These are phyloP conservation scores for Podargus strigoides DNA, from an alignment of 2,797 vertebrate species.

Conservation along the genomic window DNA sequence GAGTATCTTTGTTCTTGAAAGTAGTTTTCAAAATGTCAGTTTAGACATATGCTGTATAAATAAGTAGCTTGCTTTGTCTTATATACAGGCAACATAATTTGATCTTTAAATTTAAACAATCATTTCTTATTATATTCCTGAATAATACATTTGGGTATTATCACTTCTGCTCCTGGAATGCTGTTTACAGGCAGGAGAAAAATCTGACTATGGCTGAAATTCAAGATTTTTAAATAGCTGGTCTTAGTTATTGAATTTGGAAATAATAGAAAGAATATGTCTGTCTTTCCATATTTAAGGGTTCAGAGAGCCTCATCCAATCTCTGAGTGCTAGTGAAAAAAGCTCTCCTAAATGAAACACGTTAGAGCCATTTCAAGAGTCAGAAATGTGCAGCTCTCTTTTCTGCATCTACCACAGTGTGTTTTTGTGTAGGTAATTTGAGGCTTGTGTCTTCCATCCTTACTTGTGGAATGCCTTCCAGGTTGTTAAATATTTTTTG, in stretches of 20 bases:
- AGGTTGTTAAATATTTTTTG: not conserved
- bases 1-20: not conserved
- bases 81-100: not conserved
- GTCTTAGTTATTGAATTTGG: not conserved
- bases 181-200: not conserved
- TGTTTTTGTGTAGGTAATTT: not conserved
- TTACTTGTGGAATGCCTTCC: not conserved
- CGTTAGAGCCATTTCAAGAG: not conserved
- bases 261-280: not conserved
- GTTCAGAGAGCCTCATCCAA: not conserved
- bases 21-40: slow-evolving; percentile 6
- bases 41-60: not conserved
- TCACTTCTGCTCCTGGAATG: not conserved
- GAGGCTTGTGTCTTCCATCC: not conserved
- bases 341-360: not conserved
- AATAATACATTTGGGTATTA: not conserved
- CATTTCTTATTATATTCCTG: not conserved
- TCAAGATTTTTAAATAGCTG: not conserved
- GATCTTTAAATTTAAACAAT: slow-evolving; percentile 2
- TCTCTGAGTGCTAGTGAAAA: not conserved
- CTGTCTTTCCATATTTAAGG: not conserved
- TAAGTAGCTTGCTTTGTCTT: not conserved
- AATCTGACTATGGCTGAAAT: not conserved
- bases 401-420: not conserved
- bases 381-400: not conserved